Conservation (phyloP, 2,113 vertebrate species). For the Planiliza haematocheilus region DNA sequence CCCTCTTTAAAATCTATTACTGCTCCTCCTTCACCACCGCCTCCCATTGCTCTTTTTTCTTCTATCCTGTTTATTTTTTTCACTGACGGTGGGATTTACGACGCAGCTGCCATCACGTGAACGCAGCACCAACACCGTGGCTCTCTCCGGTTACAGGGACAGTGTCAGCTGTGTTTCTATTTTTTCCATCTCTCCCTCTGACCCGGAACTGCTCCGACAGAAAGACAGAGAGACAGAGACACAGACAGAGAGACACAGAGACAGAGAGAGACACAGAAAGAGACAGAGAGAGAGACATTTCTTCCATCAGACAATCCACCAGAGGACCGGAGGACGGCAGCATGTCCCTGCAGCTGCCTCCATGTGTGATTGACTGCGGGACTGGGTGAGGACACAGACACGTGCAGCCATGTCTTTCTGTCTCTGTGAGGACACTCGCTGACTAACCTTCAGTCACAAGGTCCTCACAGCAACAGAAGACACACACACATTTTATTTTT, state of each 20-base stretch:
- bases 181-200: slow-evolving; percentile 42
- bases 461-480: no score
- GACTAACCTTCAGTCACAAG: no score
- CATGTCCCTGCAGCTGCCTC: slow-evolving; percentile 92
- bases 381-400: slow-evolving; percentile 88
- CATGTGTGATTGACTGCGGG: slow-evolving; percentile 95
- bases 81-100: not conserved
- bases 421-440: no score
- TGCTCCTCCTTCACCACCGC: no score
- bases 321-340: slow-evolving; percentile 44
- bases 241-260: no score
- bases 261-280: not conserved
- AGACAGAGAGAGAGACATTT: no score
- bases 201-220: slow-evolving; percentile 45
- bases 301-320: no score
- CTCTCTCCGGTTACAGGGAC: slow-evolving; percentile 36
- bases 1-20: no score
- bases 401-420: no score
- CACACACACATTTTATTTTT: no score
- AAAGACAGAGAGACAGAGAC: not conserved
- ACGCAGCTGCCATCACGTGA: slow-evolving; percentile 21
- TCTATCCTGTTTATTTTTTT: no score
- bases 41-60: no score
- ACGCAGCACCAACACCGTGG: not conserved
- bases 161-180: slow-evolving; percentile 51